Evolutionary conservation across 2,113 vertebrate species (phyloP).

Genomic region (Campylorhamphus procurvoides): DNA sequence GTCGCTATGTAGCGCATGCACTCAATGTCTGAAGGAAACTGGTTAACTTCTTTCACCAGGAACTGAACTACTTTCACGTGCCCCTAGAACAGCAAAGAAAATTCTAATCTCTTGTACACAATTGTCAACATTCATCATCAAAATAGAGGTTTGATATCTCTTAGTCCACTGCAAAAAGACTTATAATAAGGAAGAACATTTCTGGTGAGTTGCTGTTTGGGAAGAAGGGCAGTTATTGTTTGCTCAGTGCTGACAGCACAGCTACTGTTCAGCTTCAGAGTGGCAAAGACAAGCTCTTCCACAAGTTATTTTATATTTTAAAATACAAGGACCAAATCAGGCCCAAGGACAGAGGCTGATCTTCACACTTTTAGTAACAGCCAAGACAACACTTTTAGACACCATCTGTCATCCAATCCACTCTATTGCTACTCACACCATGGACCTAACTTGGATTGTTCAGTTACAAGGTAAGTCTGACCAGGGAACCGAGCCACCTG

Average conservation of each 20-base stretch:
- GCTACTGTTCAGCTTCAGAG: background rate
- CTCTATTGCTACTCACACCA: background rate
- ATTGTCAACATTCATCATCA: background rate
- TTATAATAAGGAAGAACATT: background rate
- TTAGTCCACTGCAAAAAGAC: background rate
- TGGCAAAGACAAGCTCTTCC: background rate
- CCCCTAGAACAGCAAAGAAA: constrained; percentile 77
- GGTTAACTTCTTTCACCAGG: constrained; percentile 98
- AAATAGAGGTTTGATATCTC: background rate
- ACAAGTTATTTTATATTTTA: background rate
- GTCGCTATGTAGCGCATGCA: constrained; percentile 99
- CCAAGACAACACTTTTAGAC: background rate
- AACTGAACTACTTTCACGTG: constrained; percentile 99
- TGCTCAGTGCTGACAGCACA: background rate
- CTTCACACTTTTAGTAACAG: background rate
- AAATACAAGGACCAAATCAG: background rate
- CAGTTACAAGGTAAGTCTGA: background rate
- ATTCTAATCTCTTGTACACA: background rate
- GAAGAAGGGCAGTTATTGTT: background rate
- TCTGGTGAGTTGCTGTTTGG: background rate
- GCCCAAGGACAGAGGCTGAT: background rate
- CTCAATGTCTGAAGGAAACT: constrained; percentile 97
- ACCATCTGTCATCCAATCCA: background rate
- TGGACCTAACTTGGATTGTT: background rate
- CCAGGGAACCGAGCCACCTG: background rate